Conservation (phyloP, 2,113 vertebrate genomes). For the Cyprinodon brontotheroides region DNA sequence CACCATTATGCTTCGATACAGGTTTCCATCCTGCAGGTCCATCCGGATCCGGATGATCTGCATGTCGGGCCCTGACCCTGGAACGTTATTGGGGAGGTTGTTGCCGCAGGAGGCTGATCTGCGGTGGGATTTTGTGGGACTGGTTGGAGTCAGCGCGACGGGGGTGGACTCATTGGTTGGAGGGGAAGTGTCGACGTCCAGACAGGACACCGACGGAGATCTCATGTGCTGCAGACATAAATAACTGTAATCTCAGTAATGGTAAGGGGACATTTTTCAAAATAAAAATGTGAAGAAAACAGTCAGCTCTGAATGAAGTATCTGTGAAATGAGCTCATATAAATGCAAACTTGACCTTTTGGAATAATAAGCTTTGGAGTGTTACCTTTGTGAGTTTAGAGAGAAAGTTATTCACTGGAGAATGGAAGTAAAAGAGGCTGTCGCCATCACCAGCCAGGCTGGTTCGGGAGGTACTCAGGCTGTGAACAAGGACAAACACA, state of each 20-base stretch:
- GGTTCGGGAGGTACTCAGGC: constrained; percentile 68
- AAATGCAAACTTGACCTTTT: constrained; percentile 11
- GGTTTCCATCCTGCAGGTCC: constrained; percentile 87
- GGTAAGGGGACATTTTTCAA: not conserved
- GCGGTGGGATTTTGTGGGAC: constrained; percentile 84
- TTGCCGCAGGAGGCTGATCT: constrained; percentile 91
- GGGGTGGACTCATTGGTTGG: constrained; percentile 68
- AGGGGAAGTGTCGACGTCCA: constrained; percentile 81
- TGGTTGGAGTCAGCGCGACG: constrained; percentile 70
- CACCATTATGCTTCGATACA: constrained; percentile 93
- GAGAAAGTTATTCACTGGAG: constrained; percentile 81
- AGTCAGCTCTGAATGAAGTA: not conserved
- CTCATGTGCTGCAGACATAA: constrained; percentile 81
- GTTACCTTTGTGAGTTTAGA: constrained; percentile 85
- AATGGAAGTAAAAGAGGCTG: constrained; percentile 71
- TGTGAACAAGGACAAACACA: constrained; percentile 24
- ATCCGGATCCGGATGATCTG: constrained; percentile 88
- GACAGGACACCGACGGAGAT: constrained; percentile 88
- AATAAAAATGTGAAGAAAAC: not conserved
- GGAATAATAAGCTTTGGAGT: not conserved
- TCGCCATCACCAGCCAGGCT: constrained; percentile 72
- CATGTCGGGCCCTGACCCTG: constrained; percentile 78
- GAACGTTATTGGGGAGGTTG: constrained; percentile 56
- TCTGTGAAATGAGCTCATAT: not conserved
- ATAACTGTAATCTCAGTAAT: constrained; percentile 3